Base-by-base conservation (phyloP, 2,797 vertebrate species). In the Australoheros facetus region DNA sequence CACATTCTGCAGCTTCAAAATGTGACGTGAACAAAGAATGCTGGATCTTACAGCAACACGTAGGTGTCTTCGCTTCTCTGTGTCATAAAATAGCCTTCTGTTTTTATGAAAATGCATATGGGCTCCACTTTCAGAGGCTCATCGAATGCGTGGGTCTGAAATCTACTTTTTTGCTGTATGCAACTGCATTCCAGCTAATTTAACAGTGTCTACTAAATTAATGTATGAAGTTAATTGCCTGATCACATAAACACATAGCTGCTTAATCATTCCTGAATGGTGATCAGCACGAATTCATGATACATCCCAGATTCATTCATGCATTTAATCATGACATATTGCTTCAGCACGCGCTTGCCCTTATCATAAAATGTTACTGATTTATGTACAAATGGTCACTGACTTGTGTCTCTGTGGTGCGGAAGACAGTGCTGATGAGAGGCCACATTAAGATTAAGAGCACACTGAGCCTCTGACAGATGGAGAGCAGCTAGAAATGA, bases 401-500 rank as follows among this genome's bases (percentile, higher is more conserved):
- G 53, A 74, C 69, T 73, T 66, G 57, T 75, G 80, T 80, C 64
- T 80, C 56, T 77, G 77, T 75, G 70, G 66, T 75, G 66, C 79
- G 83, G 74, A 71, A 69, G 23, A 71, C 66, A 79, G 80, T 72
- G 71, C 77, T 42, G 79, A 80, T 81, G 86, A 84, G 79, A 82
- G 83, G 74, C 77, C 73, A 77, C 80, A 81, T 84, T 83, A 86
- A 82, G 74, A 81, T 84, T 83, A 86, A 82, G 74, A 78, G 74
- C 45, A 91, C 87, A 85, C 82, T 89, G 85, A 75, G 83, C 76
- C 39, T 42, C 77, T 90, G 86, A 86, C 90, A 88, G 89, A 92
- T 92, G 90, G 86, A 90, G 90, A 89, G 89, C 80, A 81, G 87
- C 79, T 83, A 90, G 89, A 86, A 87, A 92, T 82, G 59, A 89